Conservation (phyloP, 2,113 vertebrate species). For the Formicarius rufipectus region DNA sequence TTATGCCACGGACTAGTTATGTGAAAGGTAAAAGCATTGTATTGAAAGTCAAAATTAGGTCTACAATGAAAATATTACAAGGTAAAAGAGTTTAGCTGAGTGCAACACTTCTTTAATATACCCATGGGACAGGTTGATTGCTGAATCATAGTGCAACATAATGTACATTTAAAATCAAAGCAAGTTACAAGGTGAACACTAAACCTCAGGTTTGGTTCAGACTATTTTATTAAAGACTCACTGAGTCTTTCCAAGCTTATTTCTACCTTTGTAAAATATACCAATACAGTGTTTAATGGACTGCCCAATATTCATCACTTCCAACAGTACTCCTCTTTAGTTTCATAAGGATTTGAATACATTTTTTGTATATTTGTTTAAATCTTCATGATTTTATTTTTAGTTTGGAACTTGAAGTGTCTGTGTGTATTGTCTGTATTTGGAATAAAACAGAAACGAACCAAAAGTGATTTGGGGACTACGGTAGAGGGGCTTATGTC, state of each 20-base stretch:
- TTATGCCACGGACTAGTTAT: not conserved
- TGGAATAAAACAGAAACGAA: conserved; percentile 48
- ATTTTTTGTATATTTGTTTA: not conserved
- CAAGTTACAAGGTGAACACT: not conserved
- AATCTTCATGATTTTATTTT: conserved; percentile 2
- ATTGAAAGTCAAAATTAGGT: conserved; percentile 13
- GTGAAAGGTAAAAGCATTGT: not conserved
- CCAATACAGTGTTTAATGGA: not conserved
- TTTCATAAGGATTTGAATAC: not conserved
- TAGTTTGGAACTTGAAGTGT: not conserved
- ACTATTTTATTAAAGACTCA: not conserved
- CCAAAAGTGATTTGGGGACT: conserved; percentile 23
- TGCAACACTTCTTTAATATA: not conserved
- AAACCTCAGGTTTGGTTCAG: not conserved
- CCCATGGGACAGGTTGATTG: not conserved
- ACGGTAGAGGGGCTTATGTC: not conserved
- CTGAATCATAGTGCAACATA: not conserved
- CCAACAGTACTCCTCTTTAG: not conserved
- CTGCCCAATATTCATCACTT: not conserved
- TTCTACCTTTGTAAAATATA: not conserved
- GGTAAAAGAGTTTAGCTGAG: not conserved
- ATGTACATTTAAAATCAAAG: not conserved
- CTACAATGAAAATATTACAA: conserved; percentile 11
- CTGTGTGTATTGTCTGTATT: not conserved
- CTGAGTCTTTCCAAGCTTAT: not conserved